Conservation (phyloP, 2,113 vertebrate species). For the Atherinomorus stipes region DNA sequence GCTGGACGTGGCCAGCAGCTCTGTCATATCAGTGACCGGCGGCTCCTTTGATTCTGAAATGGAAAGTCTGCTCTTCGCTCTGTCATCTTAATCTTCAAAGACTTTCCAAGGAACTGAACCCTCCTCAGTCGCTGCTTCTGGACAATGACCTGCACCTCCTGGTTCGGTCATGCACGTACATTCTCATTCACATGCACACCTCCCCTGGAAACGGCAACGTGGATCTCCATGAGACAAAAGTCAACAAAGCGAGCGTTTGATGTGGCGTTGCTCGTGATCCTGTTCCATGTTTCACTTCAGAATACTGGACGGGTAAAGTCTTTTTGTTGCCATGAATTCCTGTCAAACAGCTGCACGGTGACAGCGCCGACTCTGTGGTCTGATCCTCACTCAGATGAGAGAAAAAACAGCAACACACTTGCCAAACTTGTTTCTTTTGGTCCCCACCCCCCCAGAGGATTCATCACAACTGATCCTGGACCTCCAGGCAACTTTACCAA, state of each 20-base stretch:
- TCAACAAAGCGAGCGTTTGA: conserved; percentile 39
- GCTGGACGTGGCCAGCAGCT: conserved; percentile 22
- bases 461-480: neutral
- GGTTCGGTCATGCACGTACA: neutral
- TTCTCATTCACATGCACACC: neutral
- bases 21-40: conserved; percentile 33
- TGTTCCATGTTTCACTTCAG: conserved; percentile 18
- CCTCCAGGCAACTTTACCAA: neutral
- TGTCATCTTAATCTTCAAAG: conserved; percentile 78
- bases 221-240: conserved; percentile 36
- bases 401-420: neutral
- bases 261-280: conserved; percentile 48
- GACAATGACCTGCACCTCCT: conserved; percentile 20
- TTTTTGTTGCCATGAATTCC: conserved; percentile 28
- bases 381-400: conserved; percentile 14
- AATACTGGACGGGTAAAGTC: conserved; percentile 21
- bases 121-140: conserved; percentile 46
- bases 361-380: neutral
- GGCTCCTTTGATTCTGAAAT: conserved; percentile 59
- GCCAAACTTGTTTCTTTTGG: neutral
- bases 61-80: conserved; percentile 67
- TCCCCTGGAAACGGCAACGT: conserved; percentile 19
- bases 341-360: conserved; percentile 3
- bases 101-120: conserved; percentile 35
- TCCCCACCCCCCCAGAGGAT: no score